Evolutionary conservation across 1,140 invertebrate genomes (phyloP).

Genomic region (Aphelinus atriplicis): DNA sequence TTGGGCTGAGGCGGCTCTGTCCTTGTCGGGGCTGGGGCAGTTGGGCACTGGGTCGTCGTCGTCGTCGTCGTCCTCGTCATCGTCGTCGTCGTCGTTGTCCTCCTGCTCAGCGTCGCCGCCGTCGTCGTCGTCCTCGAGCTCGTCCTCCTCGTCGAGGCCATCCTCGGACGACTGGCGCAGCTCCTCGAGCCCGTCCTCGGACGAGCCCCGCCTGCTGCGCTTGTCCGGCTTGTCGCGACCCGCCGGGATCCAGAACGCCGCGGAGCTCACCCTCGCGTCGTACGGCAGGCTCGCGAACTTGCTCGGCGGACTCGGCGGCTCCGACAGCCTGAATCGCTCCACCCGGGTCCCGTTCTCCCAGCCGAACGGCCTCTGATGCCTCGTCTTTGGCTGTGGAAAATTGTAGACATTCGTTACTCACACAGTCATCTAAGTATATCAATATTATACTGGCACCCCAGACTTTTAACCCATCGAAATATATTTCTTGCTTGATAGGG

Average conservation of each 20-base stretch:
- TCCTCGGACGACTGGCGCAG: slow-evolving; percentile 68
- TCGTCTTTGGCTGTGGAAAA: slow-evolving; percentile 73
- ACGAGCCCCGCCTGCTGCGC: background rate
- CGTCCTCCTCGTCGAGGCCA: slow-evolving; percentile 46
- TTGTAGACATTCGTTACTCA: too few species aligned
- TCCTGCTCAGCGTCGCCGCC: slow-evolving; percentile 27
- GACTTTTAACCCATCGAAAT: background rate
- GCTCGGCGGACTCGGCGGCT: slow-evolving; percentile 68
- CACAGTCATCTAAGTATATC: too few species aligned
- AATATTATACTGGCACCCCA: too few species aligned
- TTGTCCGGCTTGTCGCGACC: slow-evolving; percentile 49
- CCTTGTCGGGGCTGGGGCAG: slow-evolving; percentile 42
- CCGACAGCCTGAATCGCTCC: slow-evolving; percentile 64
- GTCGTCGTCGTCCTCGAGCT: slow-evolving; percentile 28
- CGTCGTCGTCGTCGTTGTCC: slow-evolving; percentile 27
- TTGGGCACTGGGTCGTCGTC: slow-evolving; percentile 15
- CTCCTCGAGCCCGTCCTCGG: slow-evolving; percentile 79
- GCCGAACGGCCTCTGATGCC: slow-evolving; percentile 77
- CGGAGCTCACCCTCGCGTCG: slow-evolving; percentile 64
- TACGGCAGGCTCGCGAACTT: slow-evolving; percentile 76
- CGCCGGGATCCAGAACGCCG: slow-evolving; percentile 68
- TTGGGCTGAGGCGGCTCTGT: slow-evolving; percentile 40
- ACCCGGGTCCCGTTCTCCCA: slow-evolving; percentile 72
- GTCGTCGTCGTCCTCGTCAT: slow-evolving; percentile 15
- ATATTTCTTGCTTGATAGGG: background rate